Evolutionary conservation across 2,888 invertebrate species (phyloP).

Genomic region (Drosophila planitibia): DNA sequence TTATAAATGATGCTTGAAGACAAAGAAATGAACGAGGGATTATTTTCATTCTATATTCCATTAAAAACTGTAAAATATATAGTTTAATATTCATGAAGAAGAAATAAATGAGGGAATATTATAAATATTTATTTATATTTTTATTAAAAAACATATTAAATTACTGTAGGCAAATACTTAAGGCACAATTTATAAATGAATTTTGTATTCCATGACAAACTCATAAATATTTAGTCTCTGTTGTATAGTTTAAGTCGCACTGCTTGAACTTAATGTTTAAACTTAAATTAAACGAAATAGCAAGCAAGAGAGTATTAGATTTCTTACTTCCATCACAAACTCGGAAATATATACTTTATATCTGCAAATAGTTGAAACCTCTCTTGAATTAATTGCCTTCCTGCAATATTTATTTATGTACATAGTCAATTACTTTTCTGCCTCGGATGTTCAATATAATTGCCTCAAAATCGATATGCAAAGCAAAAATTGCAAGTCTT

Average conservation of each 20-base stretch:
- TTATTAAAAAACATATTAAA: not conserved
- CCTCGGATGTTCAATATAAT: not conserved
- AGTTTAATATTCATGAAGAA: not conserved
- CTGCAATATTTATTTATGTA: not conserved
- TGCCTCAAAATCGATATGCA: not conserved
- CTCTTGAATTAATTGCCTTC: not conserved
- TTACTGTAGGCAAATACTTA: not conserved
- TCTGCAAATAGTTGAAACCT: not conserved
- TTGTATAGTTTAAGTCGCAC: not conserved
- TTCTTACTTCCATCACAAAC: not conserved
- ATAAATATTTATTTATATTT: not conserved
- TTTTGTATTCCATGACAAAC: not conserved
- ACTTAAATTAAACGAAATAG: not conserved
- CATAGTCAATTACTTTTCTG: conserved; percentile 7
- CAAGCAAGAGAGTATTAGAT: not conserved
- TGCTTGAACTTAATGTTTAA: not conserved
- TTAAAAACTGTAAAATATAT: not conserved
- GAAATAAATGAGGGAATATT: not conserved
- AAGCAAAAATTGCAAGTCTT: not conserved
- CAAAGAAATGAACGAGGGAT: too few relatives aligned
- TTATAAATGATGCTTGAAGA: not conserved
- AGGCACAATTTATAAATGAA: not conserved
- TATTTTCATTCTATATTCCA: not conserved
- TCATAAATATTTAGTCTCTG: not conserved
- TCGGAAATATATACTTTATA: not conserved